Conservation (phyloP, 2,113 vertebrate genomes). For the Paradoxurus hermaphroditus region DNA sequence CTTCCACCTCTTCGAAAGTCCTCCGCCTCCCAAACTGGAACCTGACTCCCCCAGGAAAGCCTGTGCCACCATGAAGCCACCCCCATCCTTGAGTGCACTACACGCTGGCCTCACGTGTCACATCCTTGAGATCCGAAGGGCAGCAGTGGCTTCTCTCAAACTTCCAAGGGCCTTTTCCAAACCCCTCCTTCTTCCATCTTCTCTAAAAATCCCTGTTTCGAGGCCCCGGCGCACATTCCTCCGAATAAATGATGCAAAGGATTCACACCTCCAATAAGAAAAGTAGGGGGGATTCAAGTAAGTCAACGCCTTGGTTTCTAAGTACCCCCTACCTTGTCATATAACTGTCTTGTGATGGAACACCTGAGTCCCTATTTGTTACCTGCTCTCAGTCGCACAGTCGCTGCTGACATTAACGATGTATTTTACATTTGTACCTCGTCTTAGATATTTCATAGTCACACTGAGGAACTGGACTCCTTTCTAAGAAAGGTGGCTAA, state of each 20-base stretch:
- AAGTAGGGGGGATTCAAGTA: background rate
- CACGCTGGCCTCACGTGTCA: background rate
- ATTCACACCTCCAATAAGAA: background rate
- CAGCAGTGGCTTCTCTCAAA: background rate
- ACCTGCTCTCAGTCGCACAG: background rate
- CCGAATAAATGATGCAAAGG: background rate
- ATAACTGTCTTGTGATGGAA: background rate
- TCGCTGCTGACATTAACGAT: background rate
- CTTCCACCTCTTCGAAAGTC: background rate
- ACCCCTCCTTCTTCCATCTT: background rate
- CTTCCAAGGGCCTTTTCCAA: background rate
- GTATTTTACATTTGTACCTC: background rate
- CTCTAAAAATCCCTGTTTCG: background rate
- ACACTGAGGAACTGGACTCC: background rate
- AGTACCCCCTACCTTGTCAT: background rate
- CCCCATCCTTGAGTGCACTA: rapidly evolving
- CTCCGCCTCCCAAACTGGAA: background rate
- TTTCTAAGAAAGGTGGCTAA: background rate
- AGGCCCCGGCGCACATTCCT: background rate
- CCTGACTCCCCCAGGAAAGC: background rate
- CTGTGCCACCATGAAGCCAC: background rate
- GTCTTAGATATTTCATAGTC: background rate
- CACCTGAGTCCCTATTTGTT: background rate
- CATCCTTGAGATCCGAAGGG: background rate
- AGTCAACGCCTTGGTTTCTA: background rate